Evolutionary conservation across 1,140 invertebrate species (phyloP).

Genomic region (Cheumatopsyche charites): DNA sequence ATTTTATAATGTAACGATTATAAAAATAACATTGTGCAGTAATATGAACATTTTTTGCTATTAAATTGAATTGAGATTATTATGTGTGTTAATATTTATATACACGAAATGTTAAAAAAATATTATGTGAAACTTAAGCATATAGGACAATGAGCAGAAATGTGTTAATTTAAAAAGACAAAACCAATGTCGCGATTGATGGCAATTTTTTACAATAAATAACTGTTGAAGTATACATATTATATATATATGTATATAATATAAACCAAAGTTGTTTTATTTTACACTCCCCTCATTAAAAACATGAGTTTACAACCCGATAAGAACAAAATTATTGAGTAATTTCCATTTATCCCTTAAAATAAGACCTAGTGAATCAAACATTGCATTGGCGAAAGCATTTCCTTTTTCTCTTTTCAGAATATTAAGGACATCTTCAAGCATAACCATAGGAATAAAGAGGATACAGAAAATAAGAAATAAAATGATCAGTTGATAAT

Average conservation of each 20-base stretch:
- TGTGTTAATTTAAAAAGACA: constrained; percentile 40
- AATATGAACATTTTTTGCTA: constrained; percentile 42
- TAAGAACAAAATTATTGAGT: too few relatives aligned
- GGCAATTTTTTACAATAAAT: constrained; percentile 50
- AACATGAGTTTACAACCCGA: too few relatives aligned
- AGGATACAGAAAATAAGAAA: not conserved
- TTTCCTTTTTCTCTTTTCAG: too few relatives aligned
- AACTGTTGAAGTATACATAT: constrained; percentile 50
- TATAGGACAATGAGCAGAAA: constrained; percentile 43
- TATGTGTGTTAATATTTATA: constrained; percentile 48
- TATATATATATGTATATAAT: constrained; percentile 45
- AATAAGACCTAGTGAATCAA: too few relatives aligned
- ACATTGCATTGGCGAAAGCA: too few relatives aligned
- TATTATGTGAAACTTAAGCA: constrained; percentile 42
- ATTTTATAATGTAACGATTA: constrained; percentile 41
- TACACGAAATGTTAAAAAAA: constrained; percentile 46
- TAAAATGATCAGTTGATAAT: constrained; percentile 9
- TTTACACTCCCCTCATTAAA: not conserved
- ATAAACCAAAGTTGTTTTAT: not conserved
- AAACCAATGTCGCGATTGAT: constrained; percentile 47
- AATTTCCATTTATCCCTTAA: too few relatives aligned
- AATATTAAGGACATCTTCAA: not conserved
- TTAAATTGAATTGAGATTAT: constrained; percentile 48
- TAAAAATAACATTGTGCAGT: constrained; percentile 36
- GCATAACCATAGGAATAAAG: too few relatives aligned